These are phyloP conservation scores for Picathartes gymnocephalus DNA, from an alignment of 2,113 vertebrate species.

Conservation along the genomic window DNA sequence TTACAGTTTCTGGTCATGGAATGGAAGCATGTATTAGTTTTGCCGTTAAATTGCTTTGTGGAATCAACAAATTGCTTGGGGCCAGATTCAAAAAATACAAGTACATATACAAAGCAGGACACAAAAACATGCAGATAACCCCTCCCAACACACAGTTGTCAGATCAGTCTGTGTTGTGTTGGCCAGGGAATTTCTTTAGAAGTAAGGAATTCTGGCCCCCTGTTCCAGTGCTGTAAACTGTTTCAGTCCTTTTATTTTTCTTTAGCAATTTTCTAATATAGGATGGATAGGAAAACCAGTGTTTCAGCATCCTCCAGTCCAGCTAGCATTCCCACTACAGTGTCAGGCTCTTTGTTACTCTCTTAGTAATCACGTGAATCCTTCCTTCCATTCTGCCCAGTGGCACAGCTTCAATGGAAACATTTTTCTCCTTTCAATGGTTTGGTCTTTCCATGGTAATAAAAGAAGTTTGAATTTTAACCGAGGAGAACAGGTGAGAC, in stretches of 20 bases:
- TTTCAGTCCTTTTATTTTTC: background rate
- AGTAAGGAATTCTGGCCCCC: background rate
- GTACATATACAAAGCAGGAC: background rate
- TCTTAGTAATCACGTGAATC: background rate
- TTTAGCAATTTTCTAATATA: background rate
- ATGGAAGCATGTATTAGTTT: background rate
- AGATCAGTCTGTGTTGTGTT: background rate
- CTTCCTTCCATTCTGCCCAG: background rate
- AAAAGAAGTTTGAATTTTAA: background rate
- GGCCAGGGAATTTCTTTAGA: background rate
- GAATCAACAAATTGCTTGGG: background rate
- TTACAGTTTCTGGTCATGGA: background rate
- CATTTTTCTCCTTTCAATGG: background rate
- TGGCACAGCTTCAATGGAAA: background rate
- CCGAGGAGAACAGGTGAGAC: background rate
- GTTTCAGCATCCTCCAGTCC: background rate
- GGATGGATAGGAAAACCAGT: background rate
- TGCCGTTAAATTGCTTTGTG: background rate
- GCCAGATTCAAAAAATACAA: background rate
- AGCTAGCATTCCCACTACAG: background rate
- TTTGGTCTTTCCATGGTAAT: background rate
- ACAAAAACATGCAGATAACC: background rate
- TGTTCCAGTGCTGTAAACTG: background rate
- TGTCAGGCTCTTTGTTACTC: background rate
- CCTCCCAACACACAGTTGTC: background rate